These are phyloP conservation scores for Monopis laevigella DNA, from an alignment of 2,888 invertebrate genomes.

Conservation along the genomic window DNA sequence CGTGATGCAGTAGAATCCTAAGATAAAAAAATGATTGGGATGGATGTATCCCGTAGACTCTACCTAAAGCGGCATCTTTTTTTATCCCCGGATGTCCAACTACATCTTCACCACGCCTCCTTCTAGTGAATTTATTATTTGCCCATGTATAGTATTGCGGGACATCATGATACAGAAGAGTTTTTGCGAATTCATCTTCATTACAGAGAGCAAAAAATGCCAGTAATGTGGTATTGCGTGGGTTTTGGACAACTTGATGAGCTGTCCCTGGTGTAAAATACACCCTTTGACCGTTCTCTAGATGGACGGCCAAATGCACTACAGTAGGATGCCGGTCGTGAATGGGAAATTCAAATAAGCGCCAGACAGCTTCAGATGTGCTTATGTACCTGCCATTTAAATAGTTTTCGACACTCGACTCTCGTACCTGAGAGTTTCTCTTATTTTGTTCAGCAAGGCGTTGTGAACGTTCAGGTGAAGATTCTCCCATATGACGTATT, in stretches of 20 bases:
- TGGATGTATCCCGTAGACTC: conserved; percentile 25
- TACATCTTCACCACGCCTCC: conserved; percentile 18
- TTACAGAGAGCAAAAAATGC: conserved; percentile 22
- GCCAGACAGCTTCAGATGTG: too few relatives aligned
- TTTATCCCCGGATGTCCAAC: conserved; percentile 20
- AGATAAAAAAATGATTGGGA: conserved; percentile 23
- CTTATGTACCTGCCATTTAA: conserved; percentile 22
- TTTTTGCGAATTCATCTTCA: too few relatives aligned
- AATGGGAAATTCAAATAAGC: too few relatives aligned
- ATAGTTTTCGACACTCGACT: conserved; percentile 18
- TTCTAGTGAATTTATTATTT: conserved; percentile 17
- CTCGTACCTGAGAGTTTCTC: conserved; percentile 13
- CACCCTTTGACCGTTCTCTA: too few relatives aligned
- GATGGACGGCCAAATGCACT: too few relatives aligned
- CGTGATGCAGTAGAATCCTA: conserved; percentile 19
- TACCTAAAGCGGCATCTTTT: conserved; percentile 20
- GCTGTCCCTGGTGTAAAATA: conserved; percentile 13
- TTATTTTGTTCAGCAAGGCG: conserved; percentile 12
- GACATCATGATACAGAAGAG: too few relatives aligned
- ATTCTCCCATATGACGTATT: too few relatives aligned
- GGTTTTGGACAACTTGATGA: conserved; percentile 12
- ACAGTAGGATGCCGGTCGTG: too few relatives aligned
- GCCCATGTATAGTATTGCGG: conserved; percentile 21
- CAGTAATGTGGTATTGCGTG: conserved; percentile 17
- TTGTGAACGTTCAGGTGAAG: conserved; percentile 11